Evolutionary conservation across 2,113 vertebrate genomes (phyloP).

Genomic region (Piprites chloris): DNA sequence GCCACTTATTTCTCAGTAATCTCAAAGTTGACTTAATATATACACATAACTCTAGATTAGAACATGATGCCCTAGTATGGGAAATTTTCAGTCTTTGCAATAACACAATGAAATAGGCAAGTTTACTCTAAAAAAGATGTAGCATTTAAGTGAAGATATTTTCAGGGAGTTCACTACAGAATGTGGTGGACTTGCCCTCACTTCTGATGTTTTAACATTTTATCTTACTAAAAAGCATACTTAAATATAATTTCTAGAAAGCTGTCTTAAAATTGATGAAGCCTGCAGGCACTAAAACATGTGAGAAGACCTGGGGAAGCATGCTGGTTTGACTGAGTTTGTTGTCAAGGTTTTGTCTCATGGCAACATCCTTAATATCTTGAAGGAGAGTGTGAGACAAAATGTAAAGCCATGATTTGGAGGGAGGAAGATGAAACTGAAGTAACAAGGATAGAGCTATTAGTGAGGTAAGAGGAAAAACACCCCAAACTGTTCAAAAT

Average conservation of each 20-base stretch:
- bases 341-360: neutral
- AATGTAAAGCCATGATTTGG: neutral
- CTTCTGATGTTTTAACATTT: neutral
- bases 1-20: neutral
- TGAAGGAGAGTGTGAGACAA: neutral
- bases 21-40: neutral
- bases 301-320: neutral
- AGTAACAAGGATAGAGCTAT: neutral
- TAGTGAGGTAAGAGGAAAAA: neutral
- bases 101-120: neutral
- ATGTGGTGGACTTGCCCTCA: neutral
- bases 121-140: neutral
- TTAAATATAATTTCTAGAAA: neutral
- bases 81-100: neutral
- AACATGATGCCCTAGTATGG: neutral
- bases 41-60: neutral
- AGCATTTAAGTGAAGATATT: neutral
- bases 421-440: neutral
- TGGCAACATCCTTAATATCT: neutral
- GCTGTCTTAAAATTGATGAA: neutral
- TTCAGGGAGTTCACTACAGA: neutral
- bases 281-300: neutral
- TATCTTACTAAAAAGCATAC: neutral
- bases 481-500: neutral
- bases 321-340: neutral